These are phyloP conservation scores for Heliconius aoede DNA, from an alignment of 2,888 invertebrate genomes.

Conservation along the genomic window DNA sequence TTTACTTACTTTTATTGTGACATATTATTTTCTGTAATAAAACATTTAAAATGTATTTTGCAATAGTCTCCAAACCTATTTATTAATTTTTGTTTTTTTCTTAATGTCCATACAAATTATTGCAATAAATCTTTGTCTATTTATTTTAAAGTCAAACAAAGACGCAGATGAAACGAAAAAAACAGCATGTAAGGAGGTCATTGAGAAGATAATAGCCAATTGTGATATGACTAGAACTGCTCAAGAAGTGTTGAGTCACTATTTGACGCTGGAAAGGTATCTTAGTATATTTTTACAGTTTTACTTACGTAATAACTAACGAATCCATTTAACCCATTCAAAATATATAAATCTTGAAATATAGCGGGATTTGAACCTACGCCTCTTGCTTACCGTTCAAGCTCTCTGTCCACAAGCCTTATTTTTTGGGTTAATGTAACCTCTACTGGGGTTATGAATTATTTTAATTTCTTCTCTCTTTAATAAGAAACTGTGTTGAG, in stretches of 20 bases:
- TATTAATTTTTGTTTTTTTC: background rate
- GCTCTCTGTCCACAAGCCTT: too few species aligned
- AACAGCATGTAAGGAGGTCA: conserved; percentile 55
- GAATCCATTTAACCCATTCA: too few species aligned
- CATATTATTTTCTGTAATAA: too few species aligned
- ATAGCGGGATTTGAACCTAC: background rate
- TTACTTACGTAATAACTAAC: too few species aligned
- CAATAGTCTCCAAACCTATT: too few species aligned
- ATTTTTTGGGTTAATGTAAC: too few species aligned
- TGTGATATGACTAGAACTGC: conserved; percentile 90
- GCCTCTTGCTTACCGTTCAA: background rate
- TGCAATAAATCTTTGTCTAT: background rate
- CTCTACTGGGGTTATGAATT: background rate
- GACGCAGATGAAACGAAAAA: conserved; percentile 57
- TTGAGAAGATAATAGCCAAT: conserved; percentile 86
- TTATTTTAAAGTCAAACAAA: conserved; percentile 58
- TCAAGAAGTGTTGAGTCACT: conserved; percentile 93
- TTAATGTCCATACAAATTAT: background rate
- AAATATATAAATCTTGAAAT: background rate
- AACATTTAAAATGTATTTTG: background rate
- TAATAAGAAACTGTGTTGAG: background rate
- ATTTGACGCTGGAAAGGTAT: conserved; percentile 94
- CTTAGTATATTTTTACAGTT: background rate
- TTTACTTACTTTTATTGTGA: too few species aligned
- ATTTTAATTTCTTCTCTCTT: background rate